Evolutionary conservation across 2,113 vertebrate species (phyloP).

Genomic region (Paratilapia polleni): DNA sequence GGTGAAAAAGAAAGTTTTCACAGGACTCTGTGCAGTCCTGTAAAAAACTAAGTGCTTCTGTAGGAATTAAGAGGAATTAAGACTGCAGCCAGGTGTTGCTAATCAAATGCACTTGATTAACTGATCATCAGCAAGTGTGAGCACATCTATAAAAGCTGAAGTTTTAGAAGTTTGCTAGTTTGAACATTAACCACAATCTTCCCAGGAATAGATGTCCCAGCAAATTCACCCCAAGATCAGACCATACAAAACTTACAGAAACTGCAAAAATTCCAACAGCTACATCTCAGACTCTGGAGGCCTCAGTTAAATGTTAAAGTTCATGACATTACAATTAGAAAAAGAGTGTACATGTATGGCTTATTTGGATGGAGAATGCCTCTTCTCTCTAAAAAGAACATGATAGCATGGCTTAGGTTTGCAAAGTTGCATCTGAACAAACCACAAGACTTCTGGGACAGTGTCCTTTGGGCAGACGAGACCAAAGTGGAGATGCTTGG

Average conservation of each 20-base stretch:
- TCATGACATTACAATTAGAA: fast-evolving
- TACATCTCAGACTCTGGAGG: not conserved
- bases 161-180: too few relatives aligned
- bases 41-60: too few relatives aligned
- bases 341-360: fast-evolving
- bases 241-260: not conserved
- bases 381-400: not conserved
- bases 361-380: not conserved
- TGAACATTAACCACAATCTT: too few relatives aligned
- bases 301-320: not conserved
- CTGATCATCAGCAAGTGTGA: too few relatives aligned
- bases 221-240: too few relatives aligned
- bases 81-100: too few relatives aligned
- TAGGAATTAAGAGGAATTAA: too few relatives aligned
- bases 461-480: not conserved
- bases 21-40: too few relatives aligned
- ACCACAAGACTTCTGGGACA: not conserved
- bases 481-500: not conserved
- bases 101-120: too few relatives aligned
- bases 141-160: too few relatives aligned
- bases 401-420: fast-evolving
- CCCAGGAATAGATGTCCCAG: too few relatives aligned
- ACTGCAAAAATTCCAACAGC: not conserved
- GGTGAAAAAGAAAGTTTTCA: not conserved
- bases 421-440: not conserved